Evolutionary conservation across 1,140 invertebrate genomes (phyloP).

Genomic region (Vanessa tameamea): DNA sequence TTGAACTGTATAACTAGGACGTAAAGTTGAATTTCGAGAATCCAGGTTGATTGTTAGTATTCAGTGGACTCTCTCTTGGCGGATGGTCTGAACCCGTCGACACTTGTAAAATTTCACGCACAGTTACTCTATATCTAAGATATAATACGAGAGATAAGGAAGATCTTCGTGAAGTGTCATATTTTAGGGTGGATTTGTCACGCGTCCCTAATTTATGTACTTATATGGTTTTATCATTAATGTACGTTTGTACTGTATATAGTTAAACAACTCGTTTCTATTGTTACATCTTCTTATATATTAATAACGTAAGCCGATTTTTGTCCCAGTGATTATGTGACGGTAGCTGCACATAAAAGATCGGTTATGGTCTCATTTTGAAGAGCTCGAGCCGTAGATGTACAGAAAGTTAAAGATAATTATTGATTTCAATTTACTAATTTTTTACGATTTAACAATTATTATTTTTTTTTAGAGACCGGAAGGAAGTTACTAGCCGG

Average conservation of each 20-base stretch:
- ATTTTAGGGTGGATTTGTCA: slow-evolving; percentile 22
- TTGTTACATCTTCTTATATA: not conserved
- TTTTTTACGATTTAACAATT: too few species aligned
- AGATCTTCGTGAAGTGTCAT: slow-evolving; percentile 21
- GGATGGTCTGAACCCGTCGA: slow-evolving; percentile 38
- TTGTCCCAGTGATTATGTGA: too few species aligned
- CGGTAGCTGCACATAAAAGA: too few species aligned
- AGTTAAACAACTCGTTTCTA: not conserved
- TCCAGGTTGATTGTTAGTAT: slow-evolving; percentile 16
- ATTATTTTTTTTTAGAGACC: too few species aligned
- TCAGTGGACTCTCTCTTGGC: slow-evolving; percentile 18
- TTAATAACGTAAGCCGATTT: too few species aligned
- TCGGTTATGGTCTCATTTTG: too few species aligned
- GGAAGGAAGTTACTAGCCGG: too few species aligned
- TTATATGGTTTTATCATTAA: not conserved
- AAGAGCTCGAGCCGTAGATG: too few species aligned
- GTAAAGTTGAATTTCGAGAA: slow-evolving; percentile 9
- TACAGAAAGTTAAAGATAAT: too few species aligned
- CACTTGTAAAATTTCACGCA: slow-evolving; percentile 67
- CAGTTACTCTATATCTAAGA: slow-evolving; percentile 42
- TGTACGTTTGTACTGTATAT: not conserved
- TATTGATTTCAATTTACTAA: too few species aligned
- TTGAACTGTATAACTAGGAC: not conserved
- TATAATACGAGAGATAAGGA: slow-evolving; percentile 32
- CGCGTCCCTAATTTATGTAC: not conserved